Percentiles rank a stretch among this genome's conserved stretches.
These are phyloP conservation scores for Euglossa dilemma DNA, from an alignment of 1,140 invertebrate genomes.

Conservation along the genomic window DNA sequence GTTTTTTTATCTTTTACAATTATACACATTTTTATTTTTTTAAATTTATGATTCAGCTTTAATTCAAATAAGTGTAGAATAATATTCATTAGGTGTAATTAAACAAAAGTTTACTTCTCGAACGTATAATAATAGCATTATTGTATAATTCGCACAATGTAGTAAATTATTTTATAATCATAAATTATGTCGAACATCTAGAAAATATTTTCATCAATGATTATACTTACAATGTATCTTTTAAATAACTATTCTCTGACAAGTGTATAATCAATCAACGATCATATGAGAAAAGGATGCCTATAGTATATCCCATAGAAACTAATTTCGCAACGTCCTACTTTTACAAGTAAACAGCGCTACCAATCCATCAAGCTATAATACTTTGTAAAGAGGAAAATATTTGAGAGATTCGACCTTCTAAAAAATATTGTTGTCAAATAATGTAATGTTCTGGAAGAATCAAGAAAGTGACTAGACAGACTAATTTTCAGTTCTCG, in stretches of 20 bases:
- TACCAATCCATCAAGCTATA: not conserved
- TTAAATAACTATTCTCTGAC: not conserved
- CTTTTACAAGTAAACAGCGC: not conserved
- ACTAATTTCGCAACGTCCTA: not conserved
- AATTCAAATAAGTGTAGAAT: not conserved
- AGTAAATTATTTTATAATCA: not conserved
- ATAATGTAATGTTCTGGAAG: not conserved
- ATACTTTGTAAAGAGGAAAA: too few relatives aligned
- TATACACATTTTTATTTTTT: not conserved
- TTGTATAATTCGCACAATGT: not conserved
- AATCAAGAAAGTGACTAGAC: not conserved
- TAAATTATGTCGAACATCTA: not conserved
- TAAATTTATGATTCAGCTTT: not conserved
- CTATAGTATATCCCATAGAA: slow-evolving; percentile 2
- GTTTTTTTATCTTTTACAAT: not conserved
- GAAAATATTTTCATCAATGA: not conserved
- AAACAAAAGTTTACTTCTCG: not conserved
- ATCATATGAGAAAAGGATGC: too few relatives aligned
- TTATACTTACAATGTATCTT: not conserved
- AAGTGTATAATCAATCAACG: not conserved
- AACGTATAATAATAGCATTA: not conserved
- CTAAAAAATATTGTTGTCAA: too few relatives aligned
- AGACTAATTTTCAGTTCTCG: not conserved
- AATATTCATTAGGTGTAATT: not conserved
- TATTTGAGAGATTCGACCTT: too few relatives aligned